These are phyloP conservation scores for Chelon labrosus DNA, from an alignment of 2,797 vertebrate genomes.

Conservation along the genomic window DNA sequence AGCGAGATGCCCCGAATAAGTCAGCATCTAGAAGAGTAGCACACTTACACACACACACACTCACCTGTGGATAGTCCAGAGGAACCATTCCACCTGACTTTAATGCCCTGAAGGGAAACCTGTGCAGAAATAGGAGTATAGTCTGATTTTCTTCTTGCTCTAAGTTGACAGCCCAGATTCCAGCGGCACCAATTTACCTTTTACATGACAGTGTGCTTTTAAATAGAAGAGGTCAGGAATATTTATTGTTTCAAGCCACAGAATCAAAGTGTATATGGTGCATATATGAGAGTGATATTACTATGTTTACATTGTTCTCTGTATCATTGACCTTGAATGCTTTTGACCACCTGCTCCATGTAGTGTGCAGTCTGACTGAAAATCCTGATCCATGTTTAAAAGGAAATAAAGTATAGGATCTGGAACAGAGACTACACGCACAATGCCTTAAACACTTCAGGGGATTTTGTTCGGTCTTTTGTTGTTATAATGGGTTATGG, in stretches of 20 bases:
- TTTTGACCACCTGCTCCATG: background rate
- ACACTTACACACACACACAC: background rate
- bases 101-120: slow-evolving; percentile 1
- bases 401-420: background rate
- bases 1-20: slow-evolving; percentile 12
- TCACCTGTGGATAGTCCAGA: background rate
- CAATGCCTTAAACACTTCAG: background rate
- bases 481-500: background rate
- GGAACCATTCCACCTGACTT: slow-evolving; percentile 11
- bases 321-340: background rate
- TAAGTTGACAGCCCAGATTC: slow-evolving; percentile 32
- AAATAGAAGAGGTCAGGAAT: slow-evolving; percentile 12
- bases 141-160: slow-evolving; percentile 24
- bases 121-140: background rate
- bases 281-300: background rate
- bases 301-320: background rate
- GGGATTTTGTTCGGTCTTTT: background rate
- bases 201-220: slow-evolving; percentile 17
- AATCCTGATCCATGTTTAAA: background rate
- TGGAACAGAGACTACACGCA: background rate
- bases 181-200: slow-evolving; percentile 14
- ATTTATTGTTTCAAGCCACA: slow-evolving; percentile 19
- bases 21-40: slow-evolving; percentile 8
- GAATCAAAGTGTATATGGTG: background rate
- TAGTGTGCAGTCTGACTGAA: background rate